A percentile compares a stretch with the other conserved stretches of the same genome.
These are phyloP conservation scores for Metacarcinus magister DNA, from an alignment of 2,888 invertebrate species.

Conservation along the genomic window DNA sequence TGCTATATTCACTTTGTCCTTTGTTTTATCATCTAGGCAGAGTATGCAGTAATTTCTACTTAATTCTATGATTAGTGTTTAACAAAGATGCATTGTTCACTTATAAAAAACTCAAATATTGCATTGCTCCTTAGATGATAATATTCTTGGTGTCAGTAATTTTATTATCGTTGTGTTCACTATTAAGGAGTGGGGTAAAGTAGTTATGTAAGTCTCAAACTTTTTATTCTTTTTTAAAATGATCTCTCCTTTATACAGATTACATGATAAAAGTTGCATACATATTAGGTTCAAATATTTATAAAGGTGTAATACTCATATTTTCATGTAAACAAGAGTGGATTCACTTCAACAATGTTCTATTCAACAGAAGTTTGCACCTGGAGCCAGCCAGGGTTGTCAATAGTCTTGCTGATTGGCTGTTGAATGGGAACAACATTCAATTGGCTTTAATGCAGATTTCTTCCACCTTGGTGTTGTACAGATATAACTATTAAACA, in stretches of 20 bases:
- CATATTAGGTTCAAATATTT: not conserved
- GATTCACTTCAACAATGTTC: not conserved
- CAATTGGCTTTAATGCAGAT: too few species aligned
- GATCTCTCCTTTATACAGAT: not conserved
- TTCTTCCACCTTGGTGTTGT: too few species aligned
- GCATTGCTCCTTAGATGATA: slow-evolving; percentile 71
- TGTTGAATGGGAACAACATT: too few species aligned
- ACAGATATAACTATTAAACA: not conserved
- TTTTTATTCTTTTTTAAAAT: not conserved
- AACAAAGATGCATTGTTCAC: slow-evolving; percentile 30
- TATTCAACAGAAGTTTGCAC: not conserved
- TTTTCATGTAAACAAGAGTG: not conserved
- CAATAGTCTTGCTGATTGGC: too few species aligned
- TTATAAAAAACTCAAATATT: slow-evolving; percentile 49
- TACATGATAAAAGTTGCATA: not conserved
- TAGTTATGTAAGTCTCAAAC: not conserved
- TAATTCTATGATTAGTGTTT: slow-evolving; percentile 7
- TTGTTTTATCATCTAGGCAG: slow-evolving; percentile 61
- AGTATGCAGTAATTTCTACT: slow-evolving; percentile 69
- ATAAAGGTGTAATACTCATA: not conserved
- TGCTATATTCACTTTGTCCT: slow-evolving; percentile 68
- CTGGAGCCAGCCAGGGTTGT: not conserved
- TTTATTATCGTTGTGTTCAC: slow-evolving; percentile 69
- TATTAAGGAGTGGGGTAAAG: slow-evolving; percentile 75
- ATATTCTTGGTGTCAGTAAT: slow-evolving; percentile 69